Evolutionary conservation across 1,140 invertebrate genomes (phyloP).

Genomic region (Drosophila jambulina): DNA sequence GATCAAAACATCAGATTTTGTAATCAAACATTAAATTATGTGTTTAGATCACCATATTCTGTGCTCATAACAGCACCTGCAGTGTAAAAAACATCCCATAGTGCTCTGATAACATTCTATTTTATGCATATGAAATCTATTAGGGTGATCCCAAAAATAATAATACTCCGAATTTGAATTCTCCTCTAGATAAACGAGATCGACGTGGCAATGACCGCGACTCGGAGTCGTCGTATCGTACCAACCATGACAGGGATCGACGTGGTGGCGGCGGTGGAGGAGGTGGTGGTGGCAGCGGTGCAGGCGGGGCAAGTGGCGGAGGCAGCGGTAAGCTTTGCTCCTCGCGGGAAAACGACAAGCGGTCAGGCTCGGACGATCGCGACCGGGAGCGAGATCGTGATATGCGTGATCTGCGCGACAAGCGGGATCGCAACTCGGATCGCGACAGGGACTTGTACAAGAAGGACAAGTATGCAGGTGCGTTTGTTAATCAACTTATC

Average conservation of each 20-base stretch:
- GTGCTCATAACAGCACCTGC: too few species aligned
- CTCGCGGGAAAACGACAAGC: constrained; percentile 80
- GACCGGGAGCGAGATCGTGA: constrained; percentile 82
- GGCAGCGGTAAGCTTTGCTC: constrained; percentile 75
- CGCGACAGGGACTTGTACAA: constrained; percentile 96
- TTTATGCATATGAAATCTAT: too few species aligned
- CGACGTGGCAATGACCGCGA: constrained; percentile 89
- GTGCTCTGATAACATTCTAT: too few species aligned
- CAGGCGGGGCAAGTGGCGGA: constrained; percentile 47
- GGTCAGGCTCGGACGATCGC: constrained; percentile 82
- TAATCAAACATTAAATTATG: too few species aligned
- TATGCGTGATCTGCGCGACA: constrained; percentile 73
- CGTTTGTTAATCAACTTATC: constrained; percentile 25
- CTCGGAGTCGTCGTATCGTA: constrained; percentile 90
- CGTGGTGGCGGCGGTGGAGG: constrained; percentile 87
- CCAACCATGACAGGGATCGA: constrained; percentile 92
- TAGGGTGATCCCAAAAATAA: not conserved
- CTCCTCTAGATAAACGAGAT: constrained; percentile 90
- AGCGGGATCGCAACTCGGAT: constrained; percentile 86
- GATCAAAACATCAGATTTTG: too few species aligned
- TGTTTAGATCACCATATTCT: too few species aligned
- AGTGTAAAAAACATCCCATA: too few species aligned
- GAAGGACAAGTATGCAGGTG: constrained; percentile 93
- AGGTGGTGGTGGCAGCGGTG: constrained; percentile 86
- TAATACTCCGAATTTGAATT: not conserved